phyloP scores from a whole-genome alignment of 2,113 vertebrate species.

The Dascyllus trimaculatus region DNA sequence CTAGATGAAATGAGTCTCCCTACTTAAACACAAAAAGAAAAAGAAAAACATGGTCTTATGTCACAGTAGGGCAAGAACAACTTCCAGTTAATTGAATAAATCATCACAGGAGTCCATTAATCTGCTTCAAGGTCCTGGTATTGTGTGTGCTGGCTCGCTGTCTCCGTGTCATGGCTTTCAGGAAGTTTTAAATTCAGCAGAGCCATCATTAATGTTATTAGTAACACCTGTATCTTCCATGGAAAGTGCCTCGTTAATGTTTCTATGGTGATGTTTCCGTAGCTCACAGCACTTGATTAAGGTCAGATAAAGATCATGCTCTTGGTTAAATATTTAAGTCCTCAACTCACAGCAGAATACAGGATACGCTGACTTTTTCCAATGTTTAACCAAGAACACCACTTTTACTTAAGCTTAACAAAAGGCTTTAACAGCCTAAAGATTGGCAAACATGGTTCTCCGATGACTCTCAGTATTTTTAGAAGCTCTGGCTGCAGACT shows the following conservation, averaged over 20 bases:
- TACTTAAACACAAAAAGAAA: background rate
- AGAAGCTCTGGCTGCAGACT: background rate
- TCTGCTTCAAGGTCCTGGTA: conserved; percentile 19
- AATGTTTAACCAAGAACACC: too few relatives aligned
- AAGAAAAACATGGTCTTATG: background rate
- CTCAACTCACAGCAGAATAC: too few relatives aligned
- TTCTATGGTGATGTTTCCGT: background rate
- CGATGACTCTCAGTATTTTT: background rate
- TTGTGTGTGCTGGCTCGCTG: conserved; percentile 1
- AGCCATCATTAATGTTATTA: background rate
- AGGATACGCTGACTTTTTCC: too few relatives aligned
- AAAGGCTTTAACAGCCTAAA: too few relatives aligned
- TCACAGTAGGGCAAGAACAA: background rate
- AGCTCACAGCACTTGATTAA: conserved; percentile 2
- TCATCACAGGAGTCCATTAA: conserved; percentile 4
- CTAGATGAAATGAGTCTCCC: conserved; percentile 6
- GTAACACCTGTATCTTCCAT: conserved; percentile 7
- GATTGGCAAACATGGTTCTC: too few relatives aligned
- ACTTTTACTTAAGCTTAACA: too few relatives aligned
- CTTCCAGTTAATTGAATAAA: background rate
- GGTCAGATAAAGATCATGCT: conserved; percentile 4
- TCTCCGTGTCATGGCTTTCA: conserved; percentile 9
- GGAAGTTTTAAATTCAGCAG: conserved; percentile 1
- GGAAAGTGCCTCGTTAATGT: background rate
- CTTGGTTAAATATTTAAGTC: too few relatives aligned